A percentile compares a stretch with the other conserved stretches of the same genome.
phyloP scores from a whole-genome alignment of 2,797 vertebrate genomes.

The Thunnus albacares region DNA sequence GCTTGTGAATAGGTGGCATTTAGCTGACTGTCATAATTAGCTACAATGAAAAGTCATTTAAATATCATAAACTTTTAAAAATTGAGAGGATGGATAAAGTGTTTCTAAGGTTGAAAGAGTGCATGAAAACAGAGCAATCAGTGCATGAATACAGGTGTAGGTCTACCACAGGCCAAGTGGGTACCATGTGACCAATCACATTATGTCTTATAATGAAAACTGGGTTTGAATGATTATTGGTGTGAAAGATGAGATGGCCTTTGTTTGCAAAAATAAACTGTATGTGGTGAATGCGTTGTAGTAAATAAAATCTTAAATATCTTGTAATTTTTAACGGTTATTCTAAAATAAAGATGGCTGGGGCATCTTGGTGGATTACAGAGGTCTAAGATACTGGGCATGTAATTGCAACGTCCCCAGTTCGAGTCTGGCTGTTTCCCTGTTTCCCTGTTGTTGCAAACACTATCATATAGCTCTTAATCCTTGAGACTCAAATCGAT shows the following conservation, averaged over 20 bases:
- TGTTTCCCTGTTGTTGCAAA: too few species aligned
- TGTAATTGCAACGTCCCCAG: too few species aligned
- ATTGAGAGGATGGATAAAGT: not conserved
- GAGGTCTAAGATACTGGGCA: not conserved
- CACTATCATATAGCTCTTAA: not conserved
- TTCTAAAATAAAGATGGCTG: not conserved
- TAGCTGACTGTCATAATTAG: not conserved
- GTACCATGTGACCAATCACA: not conserved
- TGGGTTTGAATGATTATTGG: not conserved
- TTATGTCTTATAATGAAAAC: conserved; percentile 7
- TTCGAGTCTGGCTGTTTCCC: too few species aligned
- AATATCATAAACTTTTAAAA: not conserved
- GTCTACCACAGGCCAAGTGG: not conserved
- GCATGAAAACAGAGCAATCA: not conserved
- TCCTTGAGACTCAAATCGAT: not conserved
- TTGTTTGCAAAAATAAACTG: too few species aligned
- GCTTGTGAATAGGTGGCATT: conserved; percentile 5
- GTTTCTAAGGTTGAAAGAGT: not conserved
- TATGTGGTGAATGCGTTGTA: too few species aligned
- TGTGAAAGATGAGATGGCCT: not conserved
- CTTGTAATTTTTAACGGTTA: not conserved
- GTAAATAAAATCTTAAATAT: too few species aligned
- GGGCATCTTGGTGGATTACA: not conserved
- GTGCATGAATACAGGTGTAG: not conserved
- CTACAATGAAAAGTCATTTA: not conserved